phyloP scores from a whole-genome alignment of 2,888 invertebrate genomes.

The Helleia helle region DNA sequence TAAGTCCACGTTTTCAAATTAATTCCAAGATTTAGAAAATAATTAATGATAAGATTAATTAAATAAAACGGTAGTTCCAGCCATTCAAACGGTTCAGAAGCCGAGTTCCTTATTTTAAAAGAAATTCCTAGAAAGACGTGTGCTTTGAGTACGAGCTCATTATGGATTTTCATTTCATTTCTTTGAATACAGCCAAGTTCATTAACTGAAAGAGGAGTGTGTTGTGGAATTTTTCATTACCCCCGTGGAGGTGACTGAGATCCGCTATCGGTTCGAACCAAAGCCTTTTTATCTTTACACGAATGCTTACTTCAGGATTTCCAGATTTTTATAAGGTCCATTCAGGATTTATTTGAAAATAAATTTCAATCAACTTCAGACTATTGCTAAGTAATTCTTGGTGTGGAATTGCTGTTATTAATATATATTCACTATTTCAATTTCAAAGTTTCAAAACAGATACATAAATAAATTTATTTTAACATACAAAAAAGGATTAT shows the following conservation, averaged over 20 bases:
- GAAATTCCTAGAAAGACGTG: slow-evolving; percentile 43
- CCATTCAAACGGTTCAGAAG: slow-evolving; percentile 22
- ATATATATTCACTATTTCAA: too few relatives aligned
- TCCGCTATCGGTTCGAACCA: background rate
- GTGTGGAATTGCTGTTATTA: too few relatives aligned
- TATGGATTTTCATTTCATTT: slow-evolving; percentile 42
- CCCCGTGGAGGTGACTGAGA: slow-evolving; percentile 32
- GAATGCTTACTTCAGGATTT: too few relatives aligned
- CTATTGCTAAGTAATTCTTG: too few relatives aligned
- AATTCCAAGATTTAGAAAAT: background rate
- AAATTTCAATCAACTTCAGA: too few relatives aligned
- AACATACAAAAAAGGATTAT: too few relatives aligned
- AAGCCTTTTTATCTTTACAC: background rate
- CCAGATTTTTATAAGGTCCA: too few relatives aligned
- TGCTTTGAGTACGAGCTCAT: slow-evolving; percentile 52
- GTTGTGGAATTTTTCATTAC: slow-evolving; percentile 65
- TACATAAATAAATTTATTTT: too few relatives aligned
- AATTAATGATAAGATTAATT: slow-evolving; percentile 3
- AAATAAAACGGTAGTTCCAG: background rate
- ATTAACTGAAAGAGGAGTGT: slow-evolving; percentile 32
- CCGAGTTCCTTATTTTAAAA: slow-evolving; percentile 37
- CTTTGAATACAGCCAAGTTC: slow-evolving; percentile 47
- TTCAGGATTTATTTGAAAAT: too few relatives aligned
- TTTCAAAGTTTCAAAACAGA: too few relatives aligned
- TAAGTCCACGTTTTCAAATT: background rate